Evolutionary conservation across 2,113 vertebrate species (phyloP), one percentile per base, ranked within the genome.

Genomic region (Haemorhous mexicanus): DNA sequence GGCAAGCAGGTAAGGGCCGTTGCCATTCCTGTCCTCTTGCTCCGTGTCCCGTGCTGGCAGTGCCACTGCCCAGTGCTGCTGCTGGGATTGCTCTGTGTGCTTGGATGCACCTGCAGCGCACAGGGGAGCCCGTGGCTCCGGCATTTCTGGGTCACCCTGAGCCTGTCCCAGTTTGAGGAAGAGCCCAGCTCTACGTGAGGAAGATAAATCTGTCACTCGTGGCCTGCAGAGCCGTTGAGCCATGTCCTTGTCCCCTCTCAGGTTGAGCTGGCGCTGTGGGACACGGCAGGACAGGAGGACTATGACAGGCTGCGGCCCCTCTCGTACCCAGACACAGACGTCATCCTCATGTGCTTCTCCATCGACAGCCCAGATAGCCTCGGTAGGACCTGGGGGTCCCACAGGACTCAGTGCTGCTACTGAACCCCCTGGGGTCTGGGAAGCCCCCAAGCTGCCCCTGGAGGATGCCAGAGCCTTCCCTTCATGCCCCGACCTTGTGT

Each of bases 341-440:
- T 99, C 50, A 99, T 99, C 96, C 99, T 99, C 93, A 99, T 99
- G 99, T 99, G 99, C 95, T 99, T 99, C 87, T 99, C 99, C 73
- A 99, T 99, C n/a, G 99, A 99, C 95, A 99, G 99, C 96, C 99
- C 99, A 0, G 99, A 99, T 76, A 99, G 99, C 97, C 98, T 99
- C 55, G 99, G 99, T 99, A 98, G 97, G n/a, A 55, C 15, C 30
- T 16, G 86, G 49, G 58, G 27, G 26, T 69, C 33, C 49, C 1
- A 0, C 14, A 7, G 59, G 55, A 13, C 41, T 5, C 4, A 10
- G 26, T 67, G 78, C 49, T 89, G 80, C 44, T 74, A 6, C 75
- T 88, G 55, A 90, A 44, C 11, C 5, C 50, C 20, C 41, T 0
- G 2, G 8, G 11, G 11, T 49, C 17, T 0, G 3, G 46, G 30